Evolutionary conservation across 2,797 vertebrate species (phyloP).

Genomic region (Ptychobarbus kaznakovi): DNA sequence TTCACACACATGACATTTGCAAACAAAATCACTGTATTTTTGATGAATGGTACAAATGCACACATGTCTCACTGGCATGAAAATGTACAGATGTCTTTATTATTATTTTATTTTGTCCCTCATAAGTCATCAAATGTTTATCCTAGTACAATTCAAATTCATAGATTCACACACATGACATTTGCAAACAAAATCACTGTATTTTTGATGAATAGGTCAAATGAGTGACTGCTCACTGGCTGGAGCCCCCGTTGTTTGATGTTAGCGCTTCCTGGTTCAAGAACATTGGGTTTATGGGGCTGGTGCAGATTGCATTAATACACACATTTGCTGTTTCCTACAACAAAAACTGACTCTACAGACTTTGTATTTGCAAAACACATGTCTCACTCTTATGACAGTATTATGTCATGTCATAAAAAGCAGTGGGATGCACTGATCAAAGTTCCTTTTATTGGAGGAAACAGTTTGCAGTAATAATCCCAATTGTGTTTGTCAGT

Average conservation of each 20-base stretch:
- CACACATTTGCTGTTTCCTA: constrained; percentile 6
- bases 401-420: not conserved
- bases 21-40: not conserved
- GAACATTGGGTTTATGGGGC: not conserved
- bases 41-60: not conserved
- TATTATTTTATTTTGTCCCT: too few species aligned
- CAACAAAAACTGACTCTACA: not conserved
- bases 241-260: not conserved
- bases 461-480: constrained; percentile 23
- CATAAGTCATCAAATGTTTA: too few species aligned
- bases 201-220: not conserved
- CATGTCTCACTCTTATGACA: not conserved
- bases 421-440: not conserved
- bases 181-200: not conserved
- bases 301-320: not conserved
- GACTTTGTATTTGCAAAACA: constrained; percentile 11
- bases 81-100: too few species aligned
- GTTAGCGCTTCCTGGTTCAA: not conserved
- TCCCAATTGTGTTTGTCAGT: constrained; percentile 25
- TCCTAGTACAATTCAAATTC: too few species aligned
- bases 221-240: not conserved
- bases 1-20: not conserved
- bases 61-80: too few species aligned
- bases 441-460: constrained; percentile 19
- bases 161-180: not conserved